Conservation (phyloP, 2,797 vertebrate genomes). For the Ctenochaetus hawaiiensis region DNA sequence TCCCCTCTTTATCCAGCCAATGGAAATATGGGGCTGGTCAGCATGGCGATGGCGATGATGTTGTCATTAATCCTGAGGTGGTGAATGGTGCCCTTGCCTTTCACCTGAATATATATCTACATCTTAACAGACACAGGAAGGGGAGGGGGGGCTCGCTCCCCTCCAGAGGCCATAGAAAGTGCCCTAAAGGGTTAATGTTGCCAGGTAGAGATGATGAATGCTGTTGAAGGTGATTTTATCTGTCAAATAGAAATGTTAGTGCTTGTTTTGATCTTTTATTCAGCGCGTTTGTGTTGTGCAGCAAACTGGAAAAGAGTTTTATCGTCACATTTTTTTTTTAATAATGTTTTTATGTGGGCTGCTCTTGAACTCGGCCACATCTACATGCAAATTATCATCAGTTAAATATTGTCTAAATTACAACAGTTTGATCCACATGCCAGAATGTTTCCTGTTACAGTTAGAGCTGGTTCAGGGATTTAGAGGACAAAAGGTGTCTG, state of each 20-base stretch:
- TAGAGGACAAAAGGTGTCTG: not conserved
- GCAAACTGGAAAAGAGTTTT: constrained; percentile 34
- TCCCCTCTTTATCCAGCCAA: constrained; percentile 74
- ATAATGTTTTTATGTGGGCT: not conserved
- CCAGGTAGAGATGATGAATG: constrained; percentile 71
- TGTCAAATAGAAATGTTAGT: constrained; percentile 63
- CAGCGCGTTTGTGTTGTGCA: constrained; percentile 15
- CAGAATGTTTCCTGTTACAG: not conserved
- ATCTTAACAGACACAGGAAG: constrained; percentile 68
- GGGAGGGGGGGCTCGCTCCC: constrained; percentile 52
- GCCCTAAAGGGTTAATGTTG: constrained; percentile 71
- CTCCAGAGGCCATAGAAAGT: constrained; percentile 62
- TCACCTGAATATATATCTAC: constrained; percentile 81
- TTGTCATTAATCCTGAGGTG: constrained; percentile 79
- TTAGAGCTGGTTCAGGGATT: not conserved
- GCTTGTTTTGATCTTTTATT: constrained; percentile 64
- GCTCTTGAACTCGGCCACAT: constrained; percentile 17
- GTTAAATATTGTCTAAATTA: constrained; percentile 2
- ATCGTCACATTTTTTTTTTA: constrained; percentile 18
- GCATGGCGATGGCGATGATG: constrained; percentile 61
- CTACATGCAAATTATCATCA: constrained; percentile 10
- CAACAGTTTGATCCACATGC: constrained; percentile 1
- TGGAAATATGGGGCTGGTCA: constrained; percentile 70
- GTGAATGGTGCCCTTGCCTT: constrained; percentile 77
- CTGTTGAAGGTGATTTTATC: constrained; percentile 68